A percentile compares a stretch with the other conserved stretches of the same genome.
phyloP scores from a whole-genome alignment of 2,888 invertebrate species.

The Caenorhabditis doughertyi region DNA sequence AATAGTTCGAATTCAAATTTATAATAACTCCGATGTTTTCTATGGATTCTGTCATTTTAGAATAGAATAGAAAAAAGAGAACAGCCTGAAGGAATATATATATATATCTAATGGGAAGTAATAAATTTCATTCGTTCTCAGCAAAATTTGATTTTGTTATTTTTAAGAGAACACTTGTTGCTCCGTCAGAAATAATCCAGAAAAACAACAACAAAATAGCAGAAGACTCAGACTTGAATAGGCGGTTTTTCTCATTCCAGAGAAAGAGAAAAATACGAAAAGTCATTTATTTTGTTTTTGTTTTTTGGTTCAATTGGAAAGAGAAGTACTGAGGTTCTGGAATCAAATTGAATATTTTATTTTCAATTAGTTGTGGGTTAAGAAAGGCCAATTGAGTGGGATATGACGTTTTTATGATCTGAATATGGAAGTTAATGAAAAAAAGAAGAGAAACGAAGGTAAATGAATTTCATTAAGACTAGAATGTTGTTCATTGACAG shows the following conservation, averaged over 20 bases:
- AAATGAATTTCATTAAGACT: background rate
- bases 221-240: background rate
- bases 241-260: background rate
- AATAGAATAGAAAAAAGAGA: background rate
- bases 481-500: background rate
- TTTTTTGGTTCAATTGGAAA: background rate
- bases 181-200: background rate
- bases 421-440: background rate
- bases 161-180: background rate
- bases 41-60: background rate
- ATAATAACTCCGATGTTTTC: slow-evolving; percentile 19
- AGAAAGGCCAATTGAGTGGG: background rate
- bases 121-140: background rate
- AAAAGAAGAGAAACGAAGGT: background rate
- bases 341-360: slow-evolving; percentile 5
- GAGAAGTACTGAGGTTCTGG: background rate
- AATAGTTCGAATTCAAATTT: slow-evolving; percentile 35
- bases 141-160: slow-evolving; percentile 8
- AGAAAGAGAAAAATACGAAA: background rate
- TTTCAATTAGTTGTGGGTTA: background rate
- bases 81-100: background rate
- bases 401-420: background rate
- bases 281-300: slow-evolving; percentile 8
- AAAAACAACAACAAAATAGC: background rate
- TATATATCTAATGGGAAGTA: background rate